Conservation (phyloP, 2,797 vertebrate genomes). For the Craterocephalus amniculus region DNA sequence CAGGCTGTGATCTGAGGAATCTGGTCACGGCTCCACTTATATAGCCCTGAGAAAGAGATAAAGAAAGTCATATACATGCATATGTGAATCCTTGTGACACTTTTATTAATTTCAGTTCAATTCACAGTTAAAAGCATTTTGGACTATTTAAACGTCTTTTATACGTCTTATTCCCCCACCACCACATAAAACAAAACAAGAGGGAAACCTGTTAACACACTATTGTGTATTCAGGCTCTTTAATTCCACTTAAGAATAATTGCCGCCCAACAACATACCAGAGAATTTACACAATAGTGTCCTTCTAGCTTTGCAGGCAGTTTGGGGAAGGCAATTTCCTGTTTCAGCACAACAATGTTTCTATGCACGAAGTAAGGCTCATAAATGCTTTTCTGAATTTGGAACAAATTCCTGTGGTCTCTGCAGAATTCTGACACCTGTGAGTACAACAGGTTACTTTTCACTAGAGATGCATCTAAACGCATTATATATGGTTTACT, state of each 20-base stretch:
- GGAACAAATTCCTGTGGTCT: not conserved
- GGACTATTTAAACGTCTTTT: no score
- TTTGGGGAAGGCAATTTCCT: constrained; percentile 44
- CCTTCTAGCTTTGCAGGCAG: constrained; percentile 7
- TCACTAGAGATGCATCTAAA: constrained; percentile 1
- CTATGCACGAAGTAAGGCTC: not conserved
- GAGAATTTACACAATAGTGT: constrained; percentile 14
- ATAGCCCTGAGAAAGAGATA: constrained; percentile 65
- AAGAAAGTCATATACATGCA: constrained; percentile 7
- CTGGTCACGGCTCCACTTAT: constrained; percentile 75
- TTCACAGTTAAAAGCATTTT: not conserved
- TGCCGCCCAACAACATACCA: constrained; percentile 7
- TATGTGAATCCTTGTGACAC: not conserved
- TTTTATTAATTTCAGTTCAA: not conserved
- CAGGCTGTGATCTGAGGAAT: constrained; percentile 67
- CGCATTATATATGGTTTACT: not conserved
- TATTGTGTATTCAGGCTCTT: not conserved
- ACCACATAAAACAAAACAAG: no score
- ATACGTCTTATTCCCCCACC: no score
- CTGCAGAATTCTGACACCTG: not conserved
- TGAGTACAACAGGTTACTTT: not conserved
- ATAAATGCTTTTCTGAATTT: constrained; percentile 19
- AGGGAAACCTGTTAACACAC: not conserved
- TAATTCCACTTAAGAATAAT: constrained; percentile 4
- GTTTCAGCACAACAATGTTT: constrained; percentile 33